These are phyloP conservation scores for Nephotettix cincticeps DNA, from an alignment of 1,140 invertebrate genomes.

Conservation along the genomic window DNA sequence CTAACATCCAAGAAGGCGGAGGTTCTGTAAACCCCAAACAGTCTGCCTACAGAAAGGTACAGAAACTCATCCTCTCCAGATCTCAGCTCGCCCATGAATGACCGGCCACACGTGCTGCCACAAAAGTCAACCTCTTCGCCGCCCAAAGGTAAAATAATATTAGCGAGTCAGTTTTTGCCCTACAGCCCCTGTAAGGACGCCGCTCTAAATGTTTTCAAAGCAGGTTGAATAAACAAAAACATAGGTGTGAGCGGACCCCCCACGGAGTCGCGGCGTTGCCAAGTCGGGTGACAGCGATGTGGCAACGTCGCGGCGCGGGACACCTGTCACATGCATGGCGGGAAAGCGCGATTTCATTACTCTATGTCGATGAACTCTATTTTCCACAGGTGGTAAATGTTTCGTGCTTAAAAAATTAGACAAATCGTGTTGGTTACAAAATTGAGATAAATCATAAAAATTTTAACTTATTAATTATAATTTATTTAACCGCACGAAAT, in stretches of 20 bases:
- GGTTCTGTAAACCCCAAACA: too few species aligned
- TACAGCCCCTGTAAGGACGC: neutral
- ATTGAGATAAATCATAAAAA: too few species aligned
- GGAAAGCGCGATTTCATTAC: too few species aligned
- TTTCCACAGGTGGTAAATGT: too few species aligned
- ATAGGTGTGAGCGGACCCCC: constrained; percentile 7
- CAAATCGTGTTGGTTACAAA: too few species aligned
- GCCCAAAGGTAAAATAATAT: neutral
- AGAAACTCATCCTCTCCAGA: neutral
- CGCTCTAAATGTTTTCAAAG: neutral
- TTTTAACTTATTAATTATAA: too few species aligned
- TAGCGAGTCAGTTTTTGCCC: constrained; percentile 6
- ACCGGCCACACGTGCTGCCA: neutral
- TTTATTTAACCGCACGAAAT: too few species aligned
- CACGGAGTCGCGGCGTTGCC: neutral
- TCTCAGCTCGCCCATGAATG: neutral
- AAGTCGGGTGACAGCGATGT: neutral
- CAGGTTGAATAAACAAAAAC: constrained; percentile 12
- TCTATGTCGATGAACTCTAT: too few species aligned
- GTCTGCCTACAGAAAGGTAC: too few species aligned
- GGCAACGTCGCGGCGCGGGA: neutral
- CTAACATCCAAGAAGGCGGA: too few species aligned
- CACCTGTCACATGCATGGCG: neutral
- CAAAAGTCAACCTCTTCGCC: neutral
- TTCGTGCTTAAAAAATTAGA: too few species aligned